Evolutionary conservation across 2,113 vertebrate species (phyloP).

Genomic region (Orycteropus afer): DNA sequence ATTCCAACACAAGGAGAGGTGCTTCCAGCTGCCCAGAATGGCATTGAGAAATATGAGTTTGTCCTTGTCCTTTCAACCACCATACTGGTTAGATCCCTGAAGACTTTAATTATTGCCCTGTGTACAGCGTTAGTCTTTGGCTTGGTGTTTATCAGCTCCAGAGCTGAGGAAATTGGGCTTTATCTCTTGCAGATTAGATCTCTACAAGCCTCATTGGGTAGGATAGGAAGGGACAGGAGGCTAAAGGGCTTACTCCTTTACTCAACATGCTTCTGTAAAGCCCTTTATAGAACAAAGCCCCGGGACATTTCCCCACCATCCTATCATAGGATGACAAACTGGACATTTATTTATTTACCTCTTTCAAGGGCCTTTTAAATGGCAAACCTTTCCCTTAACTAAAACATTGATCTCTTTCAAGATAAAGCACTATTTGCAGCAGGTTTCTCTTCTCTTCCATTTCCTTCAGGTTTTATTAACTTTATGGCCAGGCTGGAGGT

Average conservation of each 20-base stretch:
- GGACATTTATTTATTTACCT: slow-evolving; percentile 40
- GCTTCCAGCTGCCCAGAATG: slow-evolving; percentile 6
- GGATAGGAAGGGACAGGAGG: background rate
- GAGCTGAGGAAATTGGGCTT: slow-evolving; percentile 78
- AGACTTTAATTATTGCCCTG: slow-evolving; percentile 15
- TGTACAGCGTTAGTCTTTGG: slow-evolving; percentile 53
- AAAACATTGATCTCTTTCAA: slow-evolving; percentile 47
- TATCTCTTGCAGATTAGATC: slow-evolving; percentile 85
- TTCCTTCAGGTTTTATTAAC: slow-evolving; percentile 40
- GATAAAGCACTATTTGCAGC: slow-evolving; percentile 61
- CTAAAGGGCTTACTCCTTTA: slow-evolving; percentile 10
- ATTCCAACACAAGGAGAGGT: slow-evolving; percentile 42
- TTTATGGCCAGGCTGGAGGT: background rate
- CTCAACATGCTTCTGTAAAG: slow-evolving; percentile 53
- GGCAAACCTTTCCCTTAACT: slow-evolving; percentile 42
- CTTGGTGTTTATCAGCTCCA: slow-evolving; percentile 80
- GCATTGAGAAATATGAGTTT: slow-evolving; percentile 33
- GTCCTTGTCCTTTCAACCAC: slow-evolving; percentile 49
- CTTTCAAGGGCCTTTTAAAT: slow-evolving; percentile 55
- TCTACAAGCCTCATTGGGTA: slow-evolving; percentile 34
- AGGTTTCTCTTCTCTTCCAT: slow-evolving; percentile 46
- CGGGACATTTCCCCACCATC: background rate
- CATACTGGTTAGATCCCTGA: slow-evolving; percentile 39
- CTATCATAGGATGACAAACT: background rate
- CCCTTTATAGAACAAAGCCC: background rate